Evolutionary conservation across 92 coral and sea anemone genomes (phyloP), one percentile per base, ranked within the genome.

Genomic region (Porites divaricata): DNA sequence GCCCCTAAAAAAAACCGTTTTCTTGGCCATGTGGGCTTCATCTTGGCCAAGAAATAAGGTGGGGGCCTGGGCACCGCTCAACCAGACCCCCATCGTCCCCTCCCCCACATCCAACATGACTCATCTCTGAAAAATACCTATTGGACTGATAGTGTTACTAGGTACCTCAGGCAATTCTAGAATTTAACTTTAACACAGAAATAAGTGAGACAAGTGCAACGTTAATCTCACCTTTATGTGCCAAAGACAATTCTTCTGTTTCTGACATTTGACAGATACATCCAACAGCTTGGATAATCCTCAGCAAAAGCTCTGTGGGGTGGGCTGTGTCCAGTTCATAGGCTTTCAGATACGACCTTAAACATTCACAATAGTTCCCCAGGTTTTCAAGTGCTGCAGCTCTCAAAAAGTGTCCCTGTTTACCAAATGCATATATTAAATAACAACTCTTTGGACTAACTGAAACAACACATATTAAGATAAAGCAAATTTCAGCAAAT

Each of bases 371-470:
- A 69, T 87, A 81, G 83, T 94, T 93, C 57, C 95, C 90, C 57
- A 94, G 98, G 70, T 85, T 86, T 74, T 87, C 90, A 83, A 94
- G 79, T 23, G 98, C 93, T 59, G 80, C 83, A 81, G 94, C 98
- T 80, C 88, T 88, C n/a, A 94, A 81, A 76, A 88, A 77, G 71
- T 94, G 88, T 19, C 98, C 98, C 98, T 94, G 79, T 21, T 16
- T 14, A 35, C 28, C 63, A 19, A 80, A 6, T 12, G 41, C 1
- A 59, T 8, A n/a, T 6, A 4, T 23, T 15, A 25, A 20, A 20
- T 0, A 20, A 20, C 8, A 20, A 9, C 14, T 65, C 13, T 65
- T 65, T 65, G 11, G 15, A 65, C 70, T 25, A 63, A 10, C 58
- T 53, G 71, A 10, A 26, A 26, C 25, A 22, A 16, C 50, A 12